These are phyloP conservation scores for Monarcha castaneiventris DNA, from an alignment of 2,113 vertebrate genomes.

Conservation along the genomic window DNA sequence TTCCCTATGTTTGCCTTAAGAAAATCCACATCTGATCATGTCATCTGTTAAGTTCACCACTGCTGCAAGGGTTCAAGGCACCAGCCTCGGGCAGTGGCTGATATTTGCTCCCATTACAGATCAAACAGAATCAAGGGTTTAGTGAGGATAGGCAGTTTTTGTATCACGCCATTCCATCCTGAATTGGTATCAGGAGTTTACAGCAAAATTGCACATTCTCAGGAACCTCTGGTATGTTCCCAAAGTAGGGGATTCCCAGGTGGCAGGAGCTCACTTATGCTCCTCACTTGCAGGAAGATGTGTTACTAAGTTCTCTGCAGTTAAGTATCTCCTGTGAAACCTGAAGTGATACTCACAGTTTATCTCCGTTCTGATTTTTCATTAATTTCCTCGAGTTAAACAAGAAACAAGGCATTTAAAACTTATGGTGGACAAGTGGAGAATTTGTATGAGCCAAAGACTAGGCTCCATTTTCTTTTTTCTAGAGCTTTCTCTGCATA, in stretches of 20 bases:
- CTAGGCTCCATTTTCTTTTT: neutral
- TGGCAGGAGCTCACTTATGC: neutral
- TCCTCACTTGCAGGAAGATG: neutral
- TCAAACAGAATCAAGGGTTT: neutral
- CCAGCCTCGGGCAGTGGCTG: neutral
- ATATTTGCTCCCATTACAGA: neutral
- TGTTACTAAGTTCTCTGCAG: neutral
- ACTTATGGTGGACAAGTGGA: neutral
- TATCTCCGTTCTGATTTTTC: neutral
- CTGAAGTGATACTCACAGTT: neutral
- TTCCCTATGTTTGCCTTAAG: constrained; percentile 6
- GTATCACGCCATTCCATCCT: neutral
- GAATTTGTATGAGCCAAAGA: neutral
- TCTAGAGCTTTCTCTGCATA: neutral
- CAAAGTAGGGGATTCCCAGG: neutral
- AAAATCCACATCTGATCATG: neutral
- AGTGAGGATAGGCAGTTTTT: neutral
- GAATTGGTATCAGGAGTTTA: neutral
- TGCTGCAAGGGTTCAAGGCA: neutral
- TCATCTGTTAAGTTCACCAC: constrained; percentile 22
- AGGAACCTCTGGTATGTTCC: neutral
- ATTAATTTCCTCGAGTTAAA: neutral
- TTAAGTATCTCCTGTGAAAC: neutral
- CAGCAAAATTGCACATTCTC: neutral
- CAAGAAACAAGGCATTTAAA: neutral